Evolutionary conservation across 1,140 invertebrate species (phyloP).

Genomic region (Drosophila fuyamai): DNA sequence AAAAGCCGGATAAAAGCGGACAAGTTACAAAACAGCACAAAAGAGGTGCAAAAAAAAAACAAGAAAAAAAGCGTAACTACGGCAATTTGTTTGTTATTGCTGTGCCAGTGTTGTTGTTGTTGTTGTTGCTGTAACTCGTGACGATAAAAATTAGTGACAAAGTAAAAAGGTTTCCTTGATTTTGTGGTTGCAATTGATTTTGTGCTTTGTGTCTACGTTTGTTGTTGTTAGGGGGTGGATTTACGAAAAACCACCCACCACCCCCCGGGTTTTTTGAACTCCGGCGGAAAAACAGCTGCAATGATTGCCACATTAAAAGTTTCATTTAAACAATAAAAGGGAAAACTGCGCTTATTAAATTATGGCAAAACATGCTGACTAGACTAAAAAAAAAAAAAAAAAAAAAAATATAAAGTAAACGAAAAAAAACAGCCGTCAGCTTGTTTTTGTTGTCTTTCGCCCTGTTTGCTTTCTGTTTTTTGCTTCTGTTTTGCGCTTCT

Average conservation of each 20-base stretch:
- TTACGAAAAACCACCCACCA: not conserved
- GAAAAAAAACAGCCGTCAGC: conserved; percentile 19
- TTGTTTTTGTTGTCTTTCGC: conserved; percentile 44
- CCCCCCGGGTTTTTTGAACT: conserved; percentile 11
- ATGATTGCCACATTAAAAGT: conserved; percentile 19
- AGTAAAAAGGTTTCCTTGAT: not conserved
- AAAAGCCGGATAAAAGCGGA: conserved; percentile 5
- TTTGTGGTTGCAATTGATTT: conserved; percentile 62
- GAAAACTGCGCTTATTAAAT: conserved; percentile 28
- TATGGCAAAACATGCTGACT: conserved; percentile 39
- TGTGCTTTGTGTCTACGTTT: conserved; percentile 25
- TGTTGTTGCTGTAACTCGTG: conserved; percentile 32
- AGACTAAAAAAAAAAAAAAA: not conserved
- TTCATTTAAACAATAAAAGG: not conserved
- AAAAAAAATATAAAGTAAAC: not conserved
- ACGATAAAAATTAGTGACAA: conserved; percentile 25
- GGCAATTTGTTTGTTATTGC: conserved; percentile 24
- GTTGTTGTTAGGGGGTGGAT: conserved; percentile 40
- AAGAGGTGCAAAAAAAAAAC: conserved; percentile 3
- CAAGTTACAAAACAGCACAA: conserved; percentile 1
- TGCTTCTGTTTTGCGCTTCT: conserved; percentile 41
- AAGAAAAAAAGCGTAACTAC: not conserved
- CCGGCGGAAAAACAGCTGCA: conserved; percentile 31
- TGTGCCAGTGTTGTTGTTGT: conserved; percentile 17
- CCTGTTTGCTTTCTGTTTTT: not conserved